Conservation (phyloP, 1,140 invertebrate species). For the Tetramorium parvispinum region DNA sequence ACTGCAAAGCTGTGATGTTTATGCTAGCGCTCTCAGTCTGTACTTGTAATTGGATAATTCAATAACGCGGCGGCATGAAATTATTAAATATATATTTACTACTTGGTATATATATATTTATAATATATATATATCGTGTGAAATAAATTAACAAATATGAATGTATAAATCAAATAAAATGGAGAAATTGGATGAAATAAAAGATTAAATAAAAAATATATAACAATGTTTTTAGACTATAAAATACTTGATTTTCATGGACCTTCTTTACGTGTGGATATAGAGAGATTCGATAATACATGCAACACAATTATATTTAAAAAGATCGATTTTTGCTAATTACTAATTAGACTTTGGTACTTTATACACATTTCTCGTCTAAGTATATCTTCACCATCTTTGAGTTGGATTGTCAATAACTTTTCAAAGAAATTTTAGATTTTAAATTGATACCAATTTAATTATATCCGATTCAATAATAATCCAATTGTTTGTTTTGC, state of each 20-base stretch:
- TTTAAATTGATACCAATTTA: background rate
- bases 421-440: slow-evolving; percentile 21
- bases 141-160: background rate
- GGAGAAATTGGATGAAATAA: background rate
- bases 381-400: background rate
- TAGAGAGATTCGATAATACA: background rate
- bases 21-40: slow-evolving; percentile 37
- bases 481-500: background rate
- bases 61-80: slow-evolving; percentile 31
- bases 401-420: background rate
- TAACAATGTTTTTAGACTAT: background rate
- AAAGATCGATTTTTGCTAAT: background rate
- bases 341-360: background rate
- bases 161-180: background rate
- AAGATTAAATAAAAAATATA: background rate
- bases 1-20: slow-evolving; percentile 68
- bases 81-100: slow-evolving; percentile 42
- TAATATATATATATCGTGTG: too few relatives aligned
- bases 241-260: background rate
- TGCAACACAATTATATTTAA: slow-evolving; percentile 37
- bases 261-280: background rate
- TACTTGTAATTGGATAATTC: slow-evolving; percentile 33
- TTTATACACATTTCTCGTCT: background rate
- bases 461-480: background rate
- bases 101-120: slow-evolving; percentile 4